These are phyloP conservation scores for Orthonyx spaldingii DNA, from an alignment of 2,113 vertebrate species.

Conservation along the genomic window DNA sequence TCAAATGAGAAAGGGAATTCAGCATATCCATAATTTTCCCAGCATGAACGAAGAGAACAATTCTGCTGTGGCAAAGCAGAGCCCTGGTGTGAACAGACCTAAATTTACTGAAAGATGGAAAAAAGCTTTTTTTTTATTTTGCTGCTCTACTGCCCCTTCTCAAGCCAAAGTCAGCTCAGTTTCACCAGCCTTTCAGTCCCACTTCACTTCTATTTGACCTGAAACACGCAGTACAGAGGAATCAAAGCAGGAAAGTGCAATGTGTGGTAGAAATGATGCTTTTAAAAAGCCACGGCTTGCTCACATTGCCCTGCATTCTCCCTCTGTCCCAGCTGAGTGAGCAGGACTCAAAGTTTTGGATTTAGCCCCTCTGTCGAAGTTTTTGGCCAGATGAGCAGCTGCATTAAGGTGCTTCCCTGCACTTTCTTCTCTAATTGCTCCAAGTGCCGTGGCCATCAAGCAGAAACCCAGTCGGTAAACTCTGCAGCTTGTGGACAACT, in stretches of 20 bases:
- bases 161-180: neutral
- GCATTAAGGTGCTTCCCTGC: conserved; percentile 8
- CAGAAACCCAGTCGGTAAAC: conserved; percentile 50
- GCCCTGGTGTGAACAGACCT: neutral
- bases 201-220: neutral
- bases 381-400: neutral
- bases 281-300: neutral
- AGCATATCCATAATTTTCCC: neutral
- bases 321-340: neutral
- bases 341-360: neutral
- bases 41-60: neutral
- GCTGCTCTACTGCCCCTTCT: neutral
- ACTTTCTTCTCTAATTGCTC: conserved; percentile 59
- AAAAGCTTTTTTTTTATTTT: too few species aligned
- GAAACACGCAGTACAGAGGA: neutral
- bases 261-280: neutral
- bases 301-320: neutral
- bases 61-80: neutral
- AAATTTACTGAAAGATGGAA: neutral
- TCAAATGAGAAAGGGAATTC: neutral
- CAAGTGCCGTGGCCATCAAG: neutral
- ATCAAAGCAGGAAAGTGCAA: neutral
- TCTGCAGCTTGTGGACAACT: conserved; percentile 61
- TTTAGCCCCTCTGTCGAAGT: neutral
- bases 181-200: neutral